These are phyloP conservation scores for Esperia sulphurella DNA, from an alignment of 2,888 invertebrate genomes.

Conservation along the genomic window DNA sequence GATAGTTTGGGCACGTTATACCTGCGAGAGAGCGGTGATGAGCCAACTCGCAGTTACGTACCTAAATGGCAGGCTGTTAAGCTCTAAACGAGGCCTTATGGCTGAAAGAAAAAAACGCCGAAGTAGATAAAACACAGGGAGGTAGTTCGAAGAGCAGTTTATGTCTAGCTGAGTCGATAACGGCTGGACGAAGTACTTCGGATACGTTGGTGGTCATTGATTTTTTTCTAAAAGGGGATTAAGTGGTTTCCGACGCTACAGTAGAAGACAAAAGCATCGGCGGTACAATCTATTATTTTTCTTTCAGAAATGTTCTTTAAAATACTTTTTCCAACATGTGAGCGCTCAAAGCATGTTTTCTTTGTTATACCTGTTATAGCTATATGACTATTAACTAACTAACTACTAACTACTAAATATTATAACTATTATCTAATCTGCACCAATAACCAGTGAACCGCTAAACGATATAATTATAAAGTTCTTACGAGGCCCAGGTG, in stretches of 20 bases:
- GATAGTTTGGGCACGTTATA: slow-evolving; percentile 45
- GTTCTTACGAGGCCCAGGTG: no score
- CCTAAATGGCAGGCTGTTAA: slow-evolving; percentile 62
- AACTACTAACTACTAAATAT: no score
- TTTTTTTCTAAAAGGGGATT: slow-evolving; percentile 5
- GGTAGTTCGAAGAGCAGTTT: slow-evolving; percentile 24
- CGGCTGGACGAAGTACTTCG: slow-evolving; percentile 8
- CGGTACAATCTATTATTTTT: no score
- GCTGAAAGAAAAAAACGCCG: slow-evolving; percentile 35
- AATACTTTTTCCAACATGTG: no score
- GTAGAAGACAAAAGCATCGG: background rate
- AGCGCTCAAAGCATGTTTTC: no score
- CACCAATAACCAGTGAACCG: no score
- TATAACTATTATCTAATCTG: no score
- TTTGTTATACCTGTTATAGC: no score
- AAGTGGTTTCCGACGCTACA: background rate
- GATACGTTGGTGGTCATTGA: slow-evolving; percentile 3
- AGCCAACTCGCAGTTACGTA: slow-evolving; percentile 59
- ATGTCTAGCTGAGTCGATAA: slow-evolving; percentile 29
- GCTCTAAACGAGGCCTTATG: slow-evolving; percentile 51
- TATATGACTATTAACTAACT: no score
- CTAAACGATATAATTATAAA: no score
- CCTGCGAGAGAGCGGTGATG: slow-evolving; percentile 57
- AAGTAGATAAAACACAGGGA: slow-evolving; percentile 41
- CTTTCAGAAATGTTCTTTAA: no score